Percentiles rank a stretch among this genome's conserved stretches.
Evolutionary conservation across 2,888 invertebrate species (phyloP).

Genomic region (Torymus tubicola): DNA sequence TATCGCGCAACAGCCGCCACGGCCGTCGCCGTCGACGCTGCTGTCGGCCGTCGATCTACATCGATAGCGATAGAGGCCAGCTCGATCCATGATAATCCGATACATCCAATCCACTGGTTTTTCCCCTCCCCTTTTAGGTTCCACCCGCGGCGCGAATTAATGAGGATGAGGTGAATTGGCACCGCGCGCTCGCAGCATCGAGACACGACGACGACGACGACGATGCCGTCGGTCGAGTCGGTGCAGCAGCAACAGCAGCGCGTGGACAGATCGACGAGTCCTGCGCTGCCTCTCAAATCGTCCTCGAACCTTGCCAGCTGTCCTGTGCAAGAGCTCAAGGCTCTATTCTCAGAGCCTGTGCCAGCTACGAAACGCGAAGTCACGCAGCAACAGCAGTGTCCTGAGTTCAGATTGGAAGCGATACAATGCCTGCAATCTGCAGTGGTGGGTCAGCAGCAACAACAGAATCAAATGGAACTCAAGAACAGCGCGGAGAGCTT

Average conservation of each 20-base stretch:
- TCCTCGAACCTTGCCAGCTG: constrained; percentile 44
- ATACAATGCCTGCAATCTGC: constrained; percentile 65
- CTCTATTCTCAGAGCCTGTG: constrained; percentile 64
- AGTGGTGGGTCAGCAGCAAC: neutral
- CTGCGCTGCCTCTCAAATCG: constrained; percentile 60
- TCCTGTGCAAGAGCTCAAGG: constrained; percentile 70
- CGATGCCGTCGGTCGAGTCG: constrained; percentile 66
- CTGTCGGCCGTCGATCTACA: constrained; percentile 9
- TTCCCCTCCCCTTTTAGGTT: constrained; percentile 39
- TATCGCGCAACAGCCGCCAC: neutral
- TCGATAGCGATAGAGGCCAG: constrained; percentile 32
- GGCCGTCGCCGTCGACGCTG: neutral
- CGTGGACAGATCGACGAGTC: constrained; percentile 72
- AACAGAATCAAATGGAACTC: neutral
- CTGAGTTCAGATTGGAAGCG: constrained; percentile 67
- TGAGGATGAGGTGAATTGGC: constrained; percentile 67
- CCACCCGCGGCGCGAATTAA: constrained; percentile 51
- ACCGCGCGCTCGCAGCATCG: constrained; percentile 16
- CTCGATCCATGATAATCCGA: constrained; percentile 44
- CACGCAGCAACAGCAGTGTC: constrained; percentile 1
- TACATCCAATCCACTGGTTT: constrained; percentile 28
- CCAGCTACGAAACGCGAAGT: neutral
- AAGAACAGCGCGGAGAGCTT: constrained; percentile 47
- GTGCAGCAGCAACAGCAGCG: constrained; percentile 54
- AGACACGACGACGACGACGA: constrained; percentile 13